Evolutionary conservation across 2,113 vertebrate species (phyloP).

Genomic region (Willisornis vidua): DNA sequence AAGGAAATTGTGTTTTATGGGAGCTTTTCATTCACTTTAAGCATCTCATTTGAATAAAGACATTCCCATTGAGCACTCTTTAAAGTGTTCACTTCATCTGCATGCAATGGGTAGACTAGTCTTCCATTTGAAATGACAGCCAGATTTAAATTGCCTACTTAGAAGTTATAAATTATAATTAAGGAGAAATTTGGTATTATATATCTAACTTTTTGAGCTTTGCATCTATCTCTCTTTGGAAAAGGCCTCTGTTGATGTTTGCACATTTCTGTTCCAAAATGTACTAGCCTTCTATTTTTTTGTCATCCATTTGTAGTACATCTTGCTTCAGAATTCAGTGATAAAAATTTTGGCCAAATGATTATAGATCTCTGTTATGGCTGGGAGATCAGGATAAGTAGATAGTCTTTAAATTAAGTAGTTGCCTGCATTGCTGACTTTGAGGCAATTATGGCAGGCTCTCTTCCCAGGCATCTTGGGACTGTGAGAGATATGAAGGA

Average conservation of each 20-base stretch:
- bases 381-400: background rate
- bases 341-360: background rate
- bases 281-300: background rate
- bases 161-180: constrained; percentile 27
- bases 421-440: background rate
- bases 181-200: background rate
- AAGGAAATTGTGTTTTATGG: constrained; percentile 20
- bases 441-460: fast-evolving
- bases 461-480: background rate
- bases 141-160: constrained; percentile 37
- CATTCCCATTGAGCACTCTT: background rate
- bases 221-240: background rate
- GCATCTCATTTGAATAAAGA: constrained; percentile 20
- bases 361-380: background rate
- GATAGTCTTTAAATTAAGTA: background rate
- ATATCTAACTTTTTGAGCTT: background rate
- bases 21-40: constrained; percentile 15
- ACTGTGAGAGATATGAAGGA: background rate
- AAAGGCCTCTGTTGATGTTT: constrained; percentile 3
- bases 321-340: background rate
- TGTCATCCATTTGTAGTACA: background rate
- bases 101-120: background rate
- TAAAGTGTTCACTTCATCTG: background rate
- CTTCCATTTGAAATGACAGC: constrained; percentile 15
- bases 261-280: background rate